Evolutionary conservation across 1,140 invertebrate species (phyloP), one percentile per base, ranked within the genome.

Genomic region (Caenorhabditis remanei): DNA sequence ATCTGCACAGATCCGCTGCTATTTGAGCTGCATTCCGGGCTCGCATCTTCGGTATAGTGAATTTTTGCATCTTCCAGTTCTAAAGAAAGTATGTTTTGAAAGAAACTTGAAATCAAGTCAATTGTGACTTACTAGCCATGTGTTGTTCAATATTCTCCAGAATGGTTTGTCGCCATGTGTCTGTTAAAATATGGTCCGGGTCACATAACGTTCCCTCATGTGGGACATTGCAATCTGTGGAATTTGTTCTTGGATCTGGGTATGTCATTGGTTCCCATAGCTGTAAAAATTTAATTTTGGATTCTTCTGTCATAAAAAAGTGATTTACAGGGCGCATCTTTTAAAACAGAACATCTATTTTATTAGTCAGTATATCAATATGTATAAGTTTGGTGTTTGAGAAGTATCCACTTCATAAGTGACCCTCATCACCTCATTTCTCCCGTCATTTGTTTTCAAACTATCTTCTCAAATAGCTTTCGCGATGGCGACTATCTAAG

Each of bases 161-260:
- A 21, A 88, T 88, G 9, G 83, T 88, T 24, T 79, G 41, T 24
- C 87, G 32, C 87, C 87, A 88, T 24, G 48, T 75, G 43, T 88
- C 87, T 19, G 87, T 85, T 46, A 88, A 43, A 48, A 88, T 58
- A 63, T 88, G 84, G 55, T 88, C 87, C 7, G 87, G 87, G 83
- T 88, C 87, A 83, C 87, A 88, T 4, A 88, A 21, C 9, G 67
- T 82, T 46, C 63, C 65, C 5, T 83, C 55, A 5, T 67, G 56
- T 9, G 65, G 32, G 0, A 85, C 65, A 46, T 88, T 88, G 58
- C 87, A 88, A 55, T 85, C 83, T 8, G 87, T 88, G 46, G 67
- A 43, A 46, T 88, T 88, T 16, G 56, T 82, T 11, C 87, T 5
- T 48, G 87, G 87, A 67, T 88, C 87, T 9, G 87, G 87, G 40